phyloP scores from a whole-genome alignment of 1,140 invertebrate species.

The Neodiprion virginianus region DNA sequence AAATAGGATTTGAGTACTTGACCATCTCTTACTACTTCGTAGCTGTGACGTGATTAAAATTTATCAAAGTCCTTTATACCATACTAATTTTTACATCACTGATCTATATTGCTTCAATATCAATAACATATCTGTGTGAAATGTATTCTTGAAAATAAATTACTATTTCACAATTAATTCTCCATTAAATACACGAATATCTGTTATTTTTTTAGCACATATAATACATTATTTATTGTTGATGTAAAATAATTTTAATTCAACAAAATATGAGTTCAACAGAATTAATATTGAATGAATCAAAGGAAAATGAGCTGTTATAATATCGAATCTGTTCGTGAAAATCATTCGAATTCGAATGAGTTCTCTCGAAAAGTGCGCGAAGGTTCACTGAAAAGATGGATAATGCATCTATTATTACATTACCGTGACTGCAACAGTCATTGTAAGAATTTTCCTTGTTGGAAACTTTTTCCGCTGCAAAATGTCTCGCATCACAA shows the following conservation, averaged over 20 bases:
- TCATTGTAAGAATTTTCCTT: slow-evolving; percentile 20
- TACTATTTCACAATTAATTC: too few relatives aligned
- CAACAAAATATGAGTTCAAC: slow-evolving; percentile 19
- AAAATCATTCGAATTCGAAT: slow-evolving; percentile 19
- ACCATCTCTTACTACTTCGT: too few relatives aligned
- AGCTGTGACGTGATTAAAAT: too few relatives aligned
- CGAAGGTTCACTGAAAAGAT: slow-evolving; percentile 18
- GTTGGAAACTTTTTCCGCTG: slow-evolving; percentile 19
- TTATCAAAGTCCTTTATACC: too few relatives aligned
- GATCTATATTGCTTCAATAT: too few relatives aligned
- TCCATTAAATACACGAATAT: too few relatives aligned
- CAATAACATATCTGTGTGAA: too few relatives aligned
- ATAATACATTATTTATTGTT: too few relatives aligned
- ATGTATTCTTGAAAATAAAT: too few relatives aligned
- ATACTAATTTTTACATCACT: too few relatives aligned
- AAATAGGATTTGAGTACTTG: too few relatives aligned
- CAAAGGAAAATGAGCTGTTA: slow-evolving; percentile 29
- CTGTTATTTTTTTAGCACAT: too few relatives aligned
- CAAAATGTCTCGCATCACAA: slow-evolving; percentile 22
- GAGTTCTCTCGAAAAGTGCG: slow-evolving; percentile 21
- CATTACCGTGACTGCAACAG: slow-evolving; percentile 24
- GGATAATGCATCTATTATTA: slow-evolving; percentile 20
- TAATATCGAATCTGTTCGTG: slow-evolving; percentile 22
- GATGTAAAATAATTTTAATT: slow-evolving; percentile 23
- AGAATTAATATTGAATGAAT: slow-evolving; percentile 28